A percentile compares a stretch with the other conserved stretches of the same genome.
phyloP scores from a whole-genome alignment of 2,797 vertebrate species.

The Nasua narica region DNA sequence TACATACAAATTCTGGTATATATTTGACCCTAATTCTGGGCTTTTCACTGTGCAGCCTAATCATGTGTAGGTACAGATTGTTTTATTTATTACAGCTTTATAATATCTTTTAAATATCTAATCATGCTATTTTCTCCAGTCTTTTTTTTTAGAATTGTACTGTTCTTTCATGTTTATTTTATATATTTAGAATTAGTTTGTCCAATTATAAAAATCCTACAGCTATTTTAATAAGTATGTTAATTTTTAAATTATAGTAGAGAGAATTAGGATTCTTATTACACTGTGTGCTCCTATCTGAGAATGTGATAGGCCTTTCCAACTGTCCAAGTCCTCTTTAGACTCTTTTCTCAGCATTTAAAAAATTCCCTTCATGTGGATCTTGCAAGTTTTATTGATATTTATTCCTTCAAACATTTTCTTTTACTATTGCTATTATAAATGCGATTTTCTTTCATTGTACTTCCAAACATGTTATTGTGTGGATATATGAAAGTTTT shows the following conservation, averaged over 20 bases:
- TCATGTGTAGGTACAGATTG: not conserved
- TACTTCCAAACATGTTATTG: not conserved
- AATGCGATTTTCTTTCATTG: not conserved
- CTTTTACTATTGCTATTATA: not conserved
- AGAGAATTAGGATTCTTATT: not conserved
- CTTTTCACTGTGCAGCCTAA: not conserved
- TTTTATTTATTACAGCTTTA: conserved; percentile 11
- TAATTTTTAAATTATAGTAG: not conserved
- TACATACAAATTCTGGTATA: not conserved
- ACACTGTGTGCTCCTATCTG: not conserved
- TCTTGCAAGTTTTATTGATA: not conserved
- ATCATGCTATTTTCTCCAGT: not conserved
- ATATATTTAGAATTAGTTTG: not conserved
- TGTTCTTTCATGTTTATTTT: not conserved
- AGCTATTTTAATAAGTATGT: not conserved
- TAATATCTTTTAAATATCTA: not conserved
- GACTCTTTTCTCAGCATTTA: not conserved
- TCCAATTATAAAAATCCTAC: not conserved
- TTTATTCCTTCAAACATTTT: not conserved
- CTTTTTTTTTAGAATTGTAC: not conserved
- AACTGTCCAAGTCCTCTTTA: not conserved
- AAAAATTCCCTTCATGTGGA: not conserved
- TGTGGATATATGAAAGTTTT: not conserved
- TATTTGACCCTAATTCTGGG: not conserved
- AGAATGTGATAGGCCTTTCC: not conserved